Base-by-base conservation (phyloP, 1,140 invertebrate genomes). In the Alviniconcha marisindica region DNA sequence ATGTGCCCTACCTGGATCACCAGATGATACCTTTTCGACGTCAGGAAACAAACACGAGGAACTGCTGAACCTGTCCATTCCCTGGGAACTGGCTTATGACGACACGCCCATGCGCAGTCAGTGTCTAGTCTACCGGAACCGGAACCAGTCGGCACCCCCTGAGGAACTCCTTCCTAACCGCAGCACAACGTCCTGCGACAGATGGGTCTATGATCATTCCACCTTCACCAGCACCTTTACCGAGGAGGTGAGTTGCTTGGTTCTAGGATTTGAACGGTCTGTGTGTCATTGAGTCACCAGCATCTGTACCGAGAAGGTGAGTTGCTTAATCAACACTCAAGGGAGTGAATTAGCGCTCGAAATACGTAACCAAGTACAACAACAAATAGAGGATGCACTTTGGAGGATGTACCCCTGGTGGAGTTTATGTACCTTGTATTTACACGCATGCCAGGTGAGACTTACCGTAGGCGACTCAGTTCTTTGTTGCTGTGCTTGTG, bases 201-300 rank as follows among this genome's bases (percentile, higher is more conserved):
- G 95, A 0, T 97, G 97, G 88, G 93, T 97, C 80, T 95, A 95
- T 18, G 96, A 96, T 36, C 89, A 95, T 42, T 96, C 96, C n/a
- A 96, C 96, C 78, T 92, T 97, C 44, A 28, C 78, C 44, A 82
- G 31, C 36, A 85, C 84, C 0, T 85, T 84, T 44, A 82, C 85
- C 38, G 78, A 80, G 31, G 18, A 82, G 66, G 84, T 66, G 24
- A 33, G 56, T 60, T n/a, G n/a, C n/a, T n/a, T n/a, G n/a, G n/a
- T n/a, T n/a, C n/a, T n/a, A n/a, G n/a, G n/a, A n/a, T n/a, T n/a
- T n/a, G n/a, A n/a, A n/a, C n/a, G n/a, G n/a, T n/a, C n/a, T n/a
- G n/a, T n/a, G n/a, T n/a, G n/a, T n/a, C n/a, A n/a, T n/a, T n/a
- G n/a, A n/a, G n/a, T n/a, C n/a, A n/a, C n/a, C n/a, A n/a, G n/a